phyloP scores from a whole-genome alignment of 92 coral and sea anemone species.

The Zoanthus sansibaricus region DNA sequence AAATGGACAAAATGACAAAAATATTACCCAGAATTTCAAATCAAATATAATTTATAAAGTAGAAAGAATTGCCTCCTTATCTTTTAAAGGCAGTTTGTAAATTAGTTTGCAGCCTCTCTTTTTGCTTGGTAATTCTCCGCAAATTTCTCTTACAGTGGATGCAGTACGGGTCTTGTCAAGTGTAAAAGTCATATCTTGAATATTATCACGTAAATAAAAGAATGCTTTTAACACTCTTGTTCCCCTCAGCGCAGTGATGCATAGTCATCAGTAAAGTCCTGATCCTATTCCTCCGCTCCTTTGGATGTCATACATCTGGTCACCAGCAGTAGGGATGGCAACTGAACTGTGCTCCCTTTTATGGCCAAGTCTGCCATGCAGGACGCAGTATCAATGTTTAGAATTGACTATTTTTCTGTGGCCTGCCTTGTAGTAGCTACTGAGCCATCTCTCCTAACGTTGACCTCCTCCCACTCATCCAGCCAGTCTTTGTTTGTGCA shows the following conservation, averaged over 20 bases:
- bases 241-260: too few relatives aligned
- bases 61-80: too few relatives aligned
- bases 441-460: slow-evolving; percentile 46
- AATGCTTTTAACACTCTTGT: too few relatives aligned
- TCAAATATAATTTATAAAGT: too few relatives aligned
- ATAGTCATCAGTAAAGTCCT: not conserved
- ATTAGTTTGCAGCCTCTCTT: too few relatives aligned
- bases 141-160: too few relatives aligned
- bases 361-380: slow-evolving; percentile 59
- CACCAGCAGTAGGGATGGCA: slow-evolving; percentile 61
- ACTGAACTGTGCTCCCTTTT: slow-evolving; percentile 56
- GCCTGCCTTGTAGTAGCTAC: slow-evolving; percentile 62
- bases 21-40: too few relatives aligned
- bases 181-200: too few relatives aligned
- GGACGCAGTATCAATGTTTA: slow-evolving; percentile 51
- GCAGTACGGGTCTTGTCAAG: too few relatives aligned
- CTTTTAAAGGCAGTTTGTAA: too few relatives aligned
- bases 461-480: slow-evolving; percentile 63
- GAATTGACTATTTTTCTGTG: slow-evolving; percentile 17
- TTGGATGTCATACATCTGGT: slow-evolving; percentile 55
- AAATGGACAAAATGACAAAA: not conserved
- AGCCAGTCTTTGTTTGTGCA: slow-evolving; percentile 60
- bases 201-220: too few relatives aligned
- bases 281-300: not conserved
- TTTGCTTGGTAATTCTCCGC: too few relatives aligned